Evolutionary conservation across 2,888 invertebrate genomes (phyloP).

Genomic region (Ophioninae sp.): DNA sequence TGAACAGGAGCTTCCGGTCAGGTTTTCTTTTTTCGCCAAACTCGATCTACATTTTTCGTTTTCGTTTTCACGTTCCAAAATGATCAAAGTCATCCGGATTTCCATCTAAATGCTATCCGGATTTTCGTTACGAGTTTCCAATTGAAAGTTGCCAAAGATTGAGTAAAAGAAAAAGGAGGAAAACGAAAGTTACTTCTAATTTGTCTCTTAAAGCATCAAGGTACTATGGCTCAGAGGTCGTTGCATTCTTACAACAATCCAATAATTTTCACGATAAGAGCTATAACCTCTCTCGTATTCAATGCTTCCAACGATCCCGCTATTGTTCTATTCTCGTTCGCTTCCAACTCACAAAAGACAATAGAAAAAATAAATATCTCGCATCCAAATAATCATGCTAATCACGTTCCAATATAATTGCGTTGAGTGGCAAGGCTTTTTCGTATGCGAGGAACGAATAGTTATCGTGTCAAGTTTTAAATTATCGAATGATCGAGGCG

Average conservation of each 20-base stretch:
- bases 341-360: constrained; percentile 25
- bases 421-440: constrained; percentile 32
- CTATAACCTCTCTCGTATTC: constrained; percentile 9
- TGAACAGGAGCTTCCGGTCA: constrained; percentile 10
- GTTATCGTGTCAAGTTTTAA: not conserved
- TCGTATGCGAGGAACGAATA: not conserved
- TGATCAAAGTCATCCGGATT: too few relatives aligned
- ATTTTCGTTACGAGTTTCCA: constrained; percentile 34
- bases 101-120: too few relatives aligned
- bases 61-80: too few relatives aligned
- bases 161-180: constrained; percentile 15
- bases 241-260: constrained; percentile 16
- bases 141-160: constrained; percentile 42
- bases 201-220: not conserved
- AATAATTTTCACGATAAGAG: constrained; percentile 12
- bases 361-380: constrained; percentile 37
- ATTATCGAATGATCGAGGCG: not conserved
- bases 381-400: constrained; percentile 47
- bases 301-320: not conserved
- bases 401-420: constrained; percentile 49
- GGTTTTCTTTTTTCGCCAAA: too few relatives aligned
- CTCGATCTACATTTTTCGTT: too few relatives aligned
- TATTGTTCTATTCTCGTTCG: constrained; percentile 34
- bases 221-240: not conserved
- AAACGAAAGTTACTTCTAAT: not conserved